Evolutionary conservation across 2,888 invertebrate genomes (phyloP), one percentile per base, ranked within the genome.

Genomic region (Omphaloscelis lunosa): DNA sequence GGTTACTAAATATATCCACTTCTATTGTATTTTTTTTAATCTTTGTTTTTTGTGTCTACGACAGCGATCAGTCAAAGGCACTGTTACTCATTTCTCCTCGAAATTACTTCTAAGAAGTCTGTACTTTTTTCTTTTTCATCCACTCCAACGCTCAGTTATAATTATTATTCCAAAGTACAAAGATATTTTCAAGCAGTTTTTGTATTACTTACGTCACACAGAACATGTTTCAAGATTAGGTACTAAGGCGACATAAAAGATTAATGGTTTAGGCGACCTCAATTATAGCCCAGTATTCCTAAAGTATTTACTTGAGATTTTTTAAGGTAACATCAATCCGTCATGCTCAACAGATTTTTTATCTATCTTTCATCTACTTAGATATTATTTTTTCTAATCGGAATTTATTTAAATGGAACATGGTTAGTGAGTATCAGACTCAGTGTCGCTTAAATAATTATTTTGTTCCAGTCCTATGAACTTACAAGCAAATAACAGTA

Each of bases 221-320:
- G 59, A 68, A 72, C 65, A 67, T 74, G 79, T 76, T 72, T 58
- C 68, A 68, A 82, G 85, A 79, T 79, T 74, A 85, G 59, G 48
- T 75, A 82, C 71, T 59, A 72, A 61, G 67, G 73, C n/a, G 72
- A 65, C 79, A 74, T 75, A 76, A 75, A 79, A 79, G 86, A 87
- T 86, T 79, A 75, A 88, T 87, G 80, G 75, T 61, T 41, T 51
- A 56, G 45, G 66, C 72, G 74, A 27, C 75, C 83, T 68, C 72
- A 79, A 80, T 80, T 72, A 75, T 59, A 62, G 63, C 73, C 45
- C 75, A 66, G 80, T 72, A 81, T 75, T 75, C 63, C 56, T 58
- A 75, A 75, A 86, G 71, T 77, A 83, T 83, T 75, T 78, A 81
- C 77, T 72, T 12, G 53, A 73, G 62, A 23, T 79, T 87, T 79